Evolutionary conservation across 2,888 invertebrate genomes (phyloP), one percentile per base, ranked within the genome.

Genomic region (Caenorhabditis japonica): DNA sequence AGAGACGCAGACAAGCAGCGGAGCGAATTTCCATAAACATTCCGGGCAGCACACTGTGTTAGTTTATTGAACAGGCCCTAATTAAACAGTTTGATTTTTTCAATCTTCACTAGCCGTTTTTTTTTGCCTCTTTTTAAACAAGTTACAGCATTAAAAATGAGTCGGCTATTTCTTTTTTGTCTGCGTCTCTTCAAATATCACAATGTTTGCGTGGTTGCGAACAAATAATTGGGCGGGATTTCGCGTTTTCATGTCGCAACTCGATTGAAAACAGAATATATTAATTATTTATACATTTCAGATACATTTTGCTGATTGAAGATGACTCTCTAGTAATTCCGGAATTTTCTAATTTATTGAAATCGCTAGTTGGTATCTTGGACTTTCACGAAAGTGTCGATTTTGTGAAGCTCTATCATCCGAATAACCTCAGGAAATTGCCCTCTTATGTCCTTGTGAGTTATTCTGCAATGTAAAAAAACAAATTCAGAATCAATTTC

Each of bases 391-490:
- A 41, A 34, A 30, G 59, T 10, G 43, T 79, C 4, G 80, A 79
- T 58, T 82, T 62, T 47, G 80, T 82, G 10, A 83, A 83, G 46
- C 51, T 83, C 15, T 83, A 75, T 44, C 83, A 83, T 56, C 82
- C 80, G 4, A 68, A 61, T 43, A 36, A 56, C 34, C 56, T 82
- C 8, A 47, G 83, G 7, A 81, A 81, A 49, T 10, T 83, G 4
- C 83, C 83, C 1, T 79, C 73, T 10, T 49, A 53, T 19, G 43
- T 73, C 13, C 55, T 79, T 39, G 77, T 76, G 8, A 34, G 61
- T 53, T 23, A n/a, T n/a, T 39, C 8, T n/a, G 17, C 12, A 8
- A 12, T n/a, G 25, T 1, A 25, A 39, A 43, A 8, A 8, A 43
- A 23, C 5, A n/a, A 36, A 10, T 36, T 44, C 47, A 30, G 52